Evolutionary conservation across 2,797 vertebrate genomes (phyloP).

Genomic region (Myotis myotis): DNA sequence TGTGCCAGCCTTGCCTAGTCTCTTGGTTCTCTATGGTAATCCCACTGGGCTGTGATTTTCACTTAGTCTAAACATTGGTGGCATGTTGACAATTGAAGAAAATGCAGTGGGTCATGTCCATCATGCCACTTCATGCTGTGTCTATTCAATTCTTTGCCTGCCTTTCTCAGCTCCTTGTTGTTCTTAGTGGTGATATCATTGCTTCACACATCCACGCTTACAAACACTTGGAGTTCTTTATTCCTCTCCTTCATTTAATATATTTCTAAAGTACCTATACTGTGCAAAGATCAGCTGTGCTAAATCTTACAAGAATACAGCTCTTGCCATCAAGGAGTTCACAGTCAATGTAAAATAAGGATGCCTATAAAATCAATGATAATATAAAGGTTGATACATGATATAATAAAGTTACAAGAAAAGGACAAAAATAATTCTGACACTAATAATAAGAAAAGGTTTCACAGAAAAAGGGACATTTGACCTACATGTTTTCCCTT

Average conservation of each 20-base stretch:
- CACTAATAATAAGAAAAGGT: background rate
- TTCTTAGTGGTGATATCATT: background rate
- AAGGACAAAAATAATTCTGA: background rate
- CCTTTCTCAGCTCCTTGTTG: background rate
- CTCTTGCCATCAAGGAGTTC: background rate
- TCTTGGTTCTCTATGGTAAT: background rate
- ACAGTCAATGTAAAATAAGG: background rate
- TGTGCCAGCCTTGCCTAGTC: background rate
- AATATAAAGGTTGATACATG: background rate
- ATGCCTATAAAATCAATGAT: background rate
- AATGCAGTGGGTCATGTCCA: background rate
- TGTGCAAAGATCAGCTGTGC: background rate
- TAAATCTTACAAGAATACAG: background rate
- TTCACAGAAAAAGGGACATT: background rate
- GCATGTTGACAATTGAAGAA: background rate
- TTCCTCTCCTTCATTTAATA: background rate
- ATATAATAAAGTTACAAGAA: slow-evolving; percentile 1
- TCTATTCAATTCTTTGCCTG: background rate
- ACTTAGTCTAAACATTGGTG: background rate
- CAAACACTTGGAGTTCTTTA: background rate
- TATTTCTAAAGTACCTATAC: background rate
- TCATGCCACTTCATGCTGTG: background rate
- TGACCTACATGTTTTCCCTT: background rate
- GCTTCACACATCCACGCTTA: background rate
- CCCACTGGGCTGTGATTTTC: background rate